Conservation (phyloP, 2,888 invertebrate genomes). For the Tachina fera region DNA sequence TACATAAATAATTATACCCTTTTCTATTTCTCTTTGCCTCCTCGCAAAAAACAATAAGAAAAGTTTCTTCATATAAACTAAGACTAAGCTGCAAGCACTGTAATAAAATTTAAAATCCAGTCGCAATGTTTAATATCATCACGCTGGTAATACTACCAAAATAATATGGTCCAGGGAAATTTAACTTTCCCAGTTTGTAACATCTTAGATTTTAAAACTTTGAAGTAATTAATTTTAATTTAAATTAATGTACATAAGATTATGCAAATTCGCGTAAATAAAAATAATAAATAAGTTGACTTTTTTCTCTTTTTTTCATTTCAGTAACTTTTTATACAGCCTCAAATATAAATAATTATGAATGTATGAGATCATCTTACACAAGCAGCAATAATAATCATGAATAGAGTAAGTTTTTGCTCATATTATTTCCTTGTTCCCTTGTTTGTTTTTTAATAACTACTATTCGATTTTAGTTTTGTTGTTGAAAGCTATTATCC, state of each 20-base stretch:
- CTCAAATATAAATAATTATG: slow-evolving; percentile 26
- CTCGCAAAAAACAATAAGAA: too few relatives aligned
- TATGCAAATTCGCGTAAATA: not conserved
- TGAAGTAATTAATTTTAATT: too few relatives aligned
- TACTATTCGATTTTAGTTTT: slow-evolving; percentile 50
- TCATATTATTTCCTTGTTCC: slow-evolving; percentile 12
- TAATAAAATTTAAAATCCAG: too few relatives aligned
- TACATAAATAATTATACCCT: too few relatives aligned
- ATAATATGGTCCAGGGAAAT: too few relatives aligned
- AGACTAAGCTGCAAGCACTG: too few relatives aligned
- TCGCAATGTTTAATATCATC: too few relatives aligned
- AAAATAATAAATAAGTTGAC: not conserved
- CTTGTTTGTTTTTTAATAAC: slow-evolving; percentile 27
- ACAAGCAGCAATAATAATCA: slow-evolving; percentile 63
- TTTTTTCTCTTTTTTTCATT: not conserved
- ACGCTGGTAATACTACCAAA: too few relatives aligned
- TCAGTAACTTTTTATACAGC: not conserved
- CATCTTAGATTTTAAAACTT: too few relatives aligned
- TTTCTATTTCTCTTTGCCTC: too few relatives aligned
- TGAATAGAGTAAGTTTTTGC: slow-evolving; percentile 66
- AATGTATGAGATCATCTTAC: slow-evolving; percentile 51
- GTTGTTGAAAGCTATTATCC: slow-evolving; percentile 64
- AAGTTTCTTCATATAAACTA: too few relatives aligned
- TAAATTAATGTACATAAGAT: not conserved
- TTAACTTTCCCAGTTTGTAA: too few relatives aligned